phyloP scores from a whole-genome alignment of 2,113 vertebrate genomes.

The Microcebus griseorufus region DNA sequence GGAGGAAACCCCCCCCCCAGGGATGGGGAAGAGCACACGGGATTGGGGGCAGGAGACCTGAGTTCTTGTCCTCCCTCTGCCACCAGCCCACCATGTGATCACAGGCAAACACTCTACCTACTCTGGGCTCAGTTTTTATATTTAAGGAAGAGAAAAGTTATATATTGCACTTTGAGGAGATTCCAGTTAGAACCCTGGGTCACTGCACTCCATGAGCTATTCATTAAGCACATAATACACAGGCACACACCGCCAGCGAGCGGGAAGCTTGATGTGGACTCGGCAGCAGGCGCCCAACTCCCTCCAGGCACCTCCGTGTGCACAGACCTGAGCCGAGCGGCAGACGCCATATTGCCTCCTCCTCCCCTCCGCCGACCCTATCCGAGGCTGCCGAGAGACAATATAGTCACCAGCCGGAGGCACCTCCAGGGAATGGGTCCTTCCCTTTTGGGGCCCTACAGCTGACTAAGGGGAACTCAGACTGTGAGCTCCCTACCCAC shows the following conservation, averaged over 20 bases:
- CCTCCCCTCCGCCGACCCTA: too few relatives aligned
- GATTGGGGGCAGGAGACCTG: not conserved
- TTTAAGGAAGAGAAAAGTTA: not conserved
- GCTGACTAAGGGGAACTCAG: too few relatives aligned
- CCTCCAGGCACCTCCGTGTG: too few relatives aligned
- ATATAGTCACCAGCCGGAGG: too few relatives aligned
- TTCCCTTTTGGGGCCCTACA: too few relatives aligned
- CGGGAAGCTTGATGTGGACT: not conserved
- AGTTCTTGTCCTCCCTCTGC: not conserved
- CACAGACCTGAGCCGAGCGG: too few relatives aligned
- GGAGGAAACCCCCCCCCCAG: not conserved
- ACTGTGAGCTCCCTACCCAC: too few relatives aligned
- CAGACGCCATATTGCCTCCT: too few relatives aligned
- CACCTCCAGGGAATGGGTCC: too few relatives aligned
- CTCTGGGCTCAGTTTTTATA: not conserved
- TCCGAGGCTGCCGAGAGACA: too few relatives aligned
- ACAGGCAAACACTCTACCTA: not conserved
- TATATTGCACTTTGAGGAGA: not conserved
- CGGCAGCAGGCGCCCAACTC: too few relatives aligned
- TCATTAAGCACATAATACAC: rapidly evolving
- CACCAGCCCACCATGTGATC: not conserved
- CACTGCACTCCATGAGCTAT: rapidly evolving
- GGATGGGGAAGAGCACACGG: not conserved
- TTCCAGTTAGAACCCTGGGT: too few relatives aligned
- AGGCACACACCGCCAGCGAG: not conserved